These are phyloP conservation scores for Baryphthengus martii DNA, from an alignment of 2,113 vertebrate species.

Conservation along the genomic window DNA sequence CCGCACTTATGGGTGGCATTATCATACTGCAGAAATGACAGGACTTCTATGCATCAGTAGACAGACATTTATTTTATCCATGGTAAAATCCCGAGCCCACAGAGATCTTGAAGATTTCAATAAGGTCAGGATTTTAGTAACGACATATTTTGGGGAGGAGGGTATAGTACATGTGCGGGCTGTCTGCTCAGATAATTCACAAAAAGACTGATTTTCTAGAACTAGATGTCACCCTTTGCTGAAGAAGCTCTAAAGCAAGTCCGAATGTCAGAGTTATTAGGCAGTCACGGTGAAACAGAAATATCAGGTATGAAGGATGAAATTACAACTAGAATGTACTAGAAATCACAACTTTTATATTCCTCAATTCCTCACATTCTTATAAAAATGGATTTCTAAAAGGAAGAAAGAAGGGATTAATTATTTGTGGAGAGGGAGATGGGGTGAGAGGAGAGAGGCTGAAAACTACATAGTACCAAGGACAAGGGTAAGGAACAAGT, in stretches of 20 bases:
- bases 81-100: background rate
- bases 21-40: background rate
- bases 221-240: background rate
- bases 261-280: background rate
- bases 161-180: rapidly evolving
- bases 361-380: background rate
- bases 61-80: background rate
- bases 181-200: background rate
- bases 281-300: background rate
- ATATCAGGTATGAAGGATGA: background rate
- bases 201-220: background rate
- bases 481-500: background rate
- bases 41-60: background rate
- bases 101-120: background rate
- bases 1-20: background rate
- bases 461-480: background rate
- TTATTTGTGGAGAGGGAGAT: background rate
- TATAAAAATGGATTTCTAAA: background rate
- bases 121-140: background rate
- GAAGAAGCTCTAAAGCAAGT: background rate
- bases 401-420: background rate
- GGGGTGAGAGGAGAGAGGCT: background rate
- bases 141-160: rapidly evolving
- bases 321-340: no score
- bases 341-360: background rate